These are phyloP conservation scores for Lophura nycthemera DNA, from an alignment of 2,113 vertebrate species.

Conservation along the genomic window DNA sequence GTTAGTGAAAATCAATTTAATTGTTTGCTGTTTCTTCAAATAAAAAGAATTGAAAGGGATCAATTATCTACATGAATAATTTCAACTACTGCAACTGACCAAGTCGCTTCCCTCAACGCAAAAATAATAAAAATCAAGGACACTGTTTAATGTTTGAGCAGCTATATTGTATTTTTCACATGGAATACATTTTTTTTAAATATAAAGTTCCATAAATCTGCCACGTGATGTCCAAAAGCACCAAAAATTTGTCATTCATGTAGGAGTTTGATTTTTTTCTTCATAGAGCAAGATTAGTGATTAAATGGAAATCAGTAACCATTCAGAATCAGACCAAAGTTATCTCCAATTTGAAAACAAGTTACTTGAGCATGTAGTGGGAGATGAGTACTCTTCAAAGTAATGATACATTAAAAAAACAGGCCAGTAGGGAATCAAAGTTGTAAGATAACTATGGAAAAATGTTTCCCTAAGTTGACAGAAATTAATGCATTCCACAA, in stretches of 20 bases:
- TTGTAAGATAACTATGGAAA: neutral
- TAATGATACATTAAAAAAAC: neutral
- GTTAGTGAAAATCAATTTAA: neutral
- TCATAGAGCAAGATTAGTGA: neutral
- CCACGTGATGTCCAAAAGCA: neutral
- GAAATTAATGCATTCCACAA: neutral
- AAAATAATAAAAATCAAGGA: neutral
- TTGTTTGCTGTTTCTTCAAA: neutral
- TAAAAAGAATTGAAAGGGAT: neutral
- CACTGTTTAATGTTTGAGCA: neutral
- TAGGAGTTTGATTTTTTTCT: rapidly evolving
- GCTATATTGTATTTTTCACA: neutral
- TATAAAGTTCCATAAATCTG: neutral
- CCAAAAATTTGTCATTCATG: neutral
- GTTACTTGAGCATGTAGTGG: neutral
- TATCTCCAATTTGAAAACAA: neutral
- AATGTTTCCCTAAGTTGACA: neutral
- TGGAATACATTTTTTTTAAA: neutral
- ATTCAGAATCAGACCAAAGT: neutral
- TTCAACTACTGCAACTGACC: neutral
- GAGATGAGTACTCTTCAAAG: neutral
- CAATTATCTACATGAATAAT: neutral
- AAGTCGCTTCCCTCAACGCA: neutral
- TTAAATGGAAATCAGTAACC: neutral
- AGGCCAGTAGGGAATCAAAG: neutral